These are phyloP conservation scores for Rosalia funebris DNA, from an alignment of 2,888 invertebrate genomes.

Conservation along the genomic window DNA sequence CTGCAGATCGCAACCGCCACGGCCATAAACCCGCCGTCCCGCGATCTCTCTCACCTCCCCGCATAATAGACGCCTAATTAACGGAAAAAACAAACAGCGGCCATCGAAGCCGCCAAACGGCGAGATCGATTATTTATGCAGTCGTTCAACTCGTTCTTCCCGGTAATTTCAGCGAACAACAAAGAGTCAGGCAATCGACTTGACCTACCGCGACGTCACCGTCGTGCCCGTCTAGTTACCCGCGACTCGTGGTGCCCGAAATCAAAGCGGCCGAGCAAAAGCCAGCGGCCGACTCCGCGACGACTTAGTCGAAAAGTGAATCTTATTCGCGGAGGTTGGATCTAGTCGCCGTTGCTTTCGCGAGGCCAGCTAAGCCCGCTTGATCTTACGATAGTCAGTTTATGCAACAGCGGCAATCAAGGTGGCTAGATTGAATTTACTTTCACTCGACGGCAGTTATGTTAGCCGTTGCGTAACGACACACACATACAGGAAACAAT, in stretches of 20 bases:
- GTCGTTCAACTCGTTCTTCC: slow-evolving; percentile 20
- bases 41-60: too few relatives aligned
- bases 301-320: slow-evolving; percentile 40
- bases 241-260: slow-evolving; percentile 13
- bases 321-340: slow-evolving; percentile 33
- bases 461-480: slow-evolving; percentile 52
- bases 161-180: slow-evolving; percentile 6
- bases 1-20: too few relatives aligned
- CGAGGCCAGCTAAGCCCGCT: slow-evolving; percentile 24
- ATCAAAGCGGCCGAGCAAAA: slow-evolving; percentile 12
- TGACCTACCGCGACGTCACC: slow-evolving; percentile 38
- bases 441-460: slow-evolving; percentile 55
- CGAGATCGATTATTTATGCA: slow-evolving; percentile 20
- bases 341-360: slow-evolving; percentile 33
- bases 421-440: slow-evolving; percentile 50
- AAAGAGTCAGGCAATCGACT: slow-evolving; percentile 18
- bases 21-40: too few relatives aligned
- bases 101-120: slow-evolving; percentile 4
- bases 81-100: not conserved
- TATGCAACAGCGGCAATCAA: slow-evolving; percentile 55
- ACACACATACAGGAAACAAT: slow-evolving; percentile 47
- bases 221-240: slow-evolving; percentile 30
- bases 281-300: slow-evolving; percentile 14
- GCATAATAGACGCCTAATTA: not conserved
- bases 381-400: slow-evolving; percentile 40